These are phyloP conservation scores for Baccha elongata DNA, from an alignment of 2,888 invertebrate genomes.

Conservation along the genomic window DNA sequence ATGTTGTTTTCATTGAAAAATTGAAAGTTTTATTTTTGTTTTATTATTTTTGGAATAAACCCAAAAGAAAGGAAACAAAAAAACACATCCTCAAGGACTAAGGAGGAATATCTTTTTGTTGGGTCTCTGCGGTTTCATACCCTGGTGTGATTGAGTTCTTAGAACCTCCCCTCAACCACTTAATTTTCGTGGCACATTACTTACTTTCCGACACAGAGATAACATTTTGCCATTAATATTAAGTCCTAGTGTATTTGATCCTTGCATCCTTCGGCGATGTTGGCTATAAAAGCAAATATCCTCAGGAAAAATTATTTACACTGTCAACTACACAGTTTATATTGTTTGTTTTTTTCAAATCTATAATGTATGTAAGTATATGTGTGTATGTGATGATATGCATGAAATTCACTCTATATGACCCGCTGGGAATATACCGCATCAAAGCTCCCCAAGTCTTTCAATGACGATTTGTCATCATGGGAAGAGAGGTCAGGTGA, in stretches of 20 bases:
- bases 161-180: conserved; percentile 22
- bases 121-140: conserved; percentile 8
- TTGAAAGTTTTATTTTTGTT: conserved; percentile 32
- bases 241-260: conserved; percentile 55
- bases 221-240: conserved; percentile 65
- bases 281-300: conserved; percentile 69
- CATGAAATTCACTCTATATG: neutral
- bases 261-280: conserved; percentile 49
- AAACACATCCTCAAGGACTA: conserved; percentile 30
- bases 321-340: conserved; percentile 47
- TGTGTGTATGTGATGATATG: neutral
- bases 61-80: neutral
- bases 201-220: conserved; percentile 45
- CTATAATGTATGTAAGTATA: neutral
- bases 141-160: conserved; percentile 35
- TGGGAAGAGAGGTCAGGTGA: conserved; percentile 53
- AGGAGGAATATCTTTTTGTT: neutral
- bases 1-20: conserved; percentile 61
- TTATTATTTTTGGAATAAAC: neutral
- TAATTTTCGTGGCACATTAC: conserved; percentile 52
- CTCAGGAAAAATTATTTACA: conserved; percentile 60
- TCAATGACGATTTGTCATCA: conserved; percentile 38
- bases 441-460: conserved; percentile 21
- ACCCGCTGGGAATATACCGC: neutral
- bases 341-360: conserved; percentile 37